Evolutionary conservation across 2,888 invertebrate species (phyloP).

Genomic region (Choreutis nemorana): DNA sequence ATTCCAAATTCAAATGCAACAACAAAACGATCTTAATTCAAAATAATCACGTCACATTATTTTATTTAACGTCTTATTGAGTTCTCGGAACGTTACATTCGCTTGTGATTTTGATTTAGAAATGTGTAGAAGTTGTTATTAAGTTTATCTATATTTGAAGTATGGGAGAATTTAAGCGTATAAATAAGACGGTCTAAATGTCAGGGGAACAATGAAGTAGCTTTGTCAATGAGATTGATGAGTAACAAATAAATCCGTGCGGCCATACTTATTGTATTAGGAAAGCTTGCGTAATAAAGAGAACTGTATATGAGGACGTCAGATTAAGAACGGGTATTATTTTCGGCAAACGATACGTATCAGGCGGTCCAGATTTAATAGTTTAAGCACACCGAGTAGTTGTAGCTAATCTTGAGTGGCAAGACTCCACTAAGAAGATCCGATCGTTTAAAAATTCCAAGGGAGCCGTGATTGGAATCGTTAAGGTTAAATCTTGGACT

Average conservation of each 20-base stretch:
- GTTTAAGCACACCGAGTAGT: slow-evolving; percentile 40
- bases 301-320: slow-evolving; percentile 37
- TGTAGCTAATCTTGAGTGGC: slow-evolving; percentile 46
- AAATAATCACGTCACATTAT: slow-evolving; percentile 20
- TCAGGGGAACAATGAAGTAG: slow-evolving; percentile 59
- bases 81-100: no score
- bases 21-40: slow-evolving; percentile 1
- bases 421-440: slow-evolving; percentile 28
- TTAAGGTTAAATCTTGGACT: slow-evolving; percentile 33
- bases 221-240: slow-evolving; percentile 60
- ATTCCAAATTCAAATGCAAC: slow-evolving; percentile 44
- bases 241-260: slow-evolving; percentile 52
- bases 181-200: slow-evolving; percentile 60
- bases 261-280: no score
- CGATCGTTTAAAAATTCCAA: slow-evolving; percentile 23
- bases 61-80: no score
- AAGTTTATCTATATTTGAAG: no score
- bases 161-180: slow-evolving; percentile 42
- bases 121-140: no score
- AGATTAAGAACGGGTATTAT: slow-evolving; percentile 51
- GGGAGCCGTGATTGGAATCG: slow-evolving; percentile 39
- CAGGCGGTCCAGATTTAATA: slow-evolving; percentile 51
- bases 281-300: slow-evolving; percentile 44
- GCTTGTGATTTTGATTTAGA: slow-evolving; percentile 33
- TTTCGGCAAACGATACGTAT: slow-evolving; percentile 58